Conservation (phyloP, 2,797 vertebrate species). For the Valencia hispanica region DNA sequence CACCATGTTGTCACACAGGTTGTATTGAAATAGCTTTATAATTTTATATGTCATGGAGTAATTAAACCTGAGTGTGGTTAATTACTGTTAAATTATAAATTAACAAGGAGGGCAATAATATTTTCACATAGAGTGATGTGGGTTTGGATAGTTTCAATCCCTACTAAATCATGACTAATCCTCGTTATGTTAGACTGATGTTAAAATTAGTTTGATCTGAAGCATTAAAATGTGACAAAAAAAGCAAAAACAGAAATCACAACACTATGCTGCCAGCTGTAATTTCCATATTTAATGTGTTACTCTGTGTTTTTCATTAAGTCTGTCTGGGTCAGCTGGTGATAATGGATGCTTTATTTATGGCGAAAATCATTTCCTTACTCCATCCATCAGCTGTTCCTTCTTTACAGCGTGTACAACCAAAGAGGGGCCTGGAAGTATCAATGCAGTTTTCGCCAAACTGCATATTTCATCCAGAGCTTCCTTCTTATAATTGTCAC, state of each 20-base stretch:
- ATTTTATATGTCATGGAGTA: neutral
- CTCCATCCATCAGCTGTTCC: conserved; percentile 50
- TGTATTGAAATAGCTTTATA: neutral
- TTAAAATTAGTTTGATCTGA: neutral
- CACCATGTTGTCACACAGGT: neutral
- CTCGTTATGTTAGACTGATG: neutral
- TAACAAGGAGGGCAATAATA: neutral
- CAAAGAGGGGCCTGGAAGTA: conserved; percentile 2
- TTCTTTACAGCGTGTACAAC: conserved; percentile 17
- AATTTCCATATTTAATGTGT: neutral
- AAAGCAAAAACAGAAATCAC: neutral
- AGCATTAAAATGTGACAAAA: neutral
- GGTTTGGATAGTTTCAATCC: neutral
- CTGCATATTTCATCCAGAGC: neutral
- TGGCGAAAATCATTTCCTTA: conserved; percentile 60
- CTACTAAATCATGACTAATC: neutral
- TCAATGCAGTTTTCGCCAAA: neutral
- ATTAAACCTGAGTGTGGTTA: neutral
- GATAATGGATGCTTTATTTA: conserved; percentile 10
- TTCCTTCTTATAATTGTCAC: neutral
- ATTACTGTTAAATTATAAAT: neutral
- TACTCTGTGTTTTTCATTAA: conserved; percentile 28
- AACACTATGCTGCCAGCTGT: neutral
- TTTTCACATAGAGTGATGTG: neutral
- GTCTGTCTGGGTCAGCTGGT: conserved; percentile 7